Evolutionary conservation across 2,888 invertebrate species (phyloP).

Genomic region (Brachyptera risi): DNA sequence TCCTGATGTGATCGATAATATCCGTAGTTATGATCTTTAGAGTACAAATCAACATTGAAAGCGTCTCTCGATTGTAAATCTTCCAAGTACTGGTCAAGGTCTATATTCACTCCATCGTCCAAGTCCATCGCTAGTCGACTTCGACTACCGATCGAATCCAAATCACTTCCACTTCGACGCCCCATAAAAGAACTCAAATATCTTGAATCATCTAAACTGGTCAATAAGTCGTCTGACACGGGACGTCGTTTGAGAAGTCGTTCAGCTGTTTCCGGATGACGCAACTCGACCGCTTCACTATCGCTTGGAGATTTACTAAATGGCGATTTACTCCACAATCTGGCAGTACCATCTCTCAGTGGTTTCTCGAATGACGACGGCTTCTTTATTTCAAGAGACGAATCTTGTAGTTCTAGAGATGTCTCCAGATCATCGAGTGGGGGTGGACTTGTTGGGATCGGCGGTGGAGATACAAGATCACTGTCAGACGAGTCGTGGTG

Average conservation of each 20-base stretch:
- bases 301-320: slow-evolving; percentile 6
- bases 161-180: slow-evolving; percentile 33
- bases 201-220: slow-evolving; percentile 63
- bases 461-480: slow-evolving; percentile 73
- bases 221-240: slow-evolving; percentile 61
- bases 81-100: slow-evolving; percentile 64
- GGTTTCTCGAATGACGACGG: slow-evolving; percentile 32
- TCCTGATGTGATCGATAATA: slow-evolving; percentile 18
- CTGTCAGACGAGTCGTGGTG: slow-evolving; percentile 77
- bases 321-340: slow-evolving; percentile 22
- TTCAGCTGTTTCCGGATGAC: slow-evolving; percentile 44
- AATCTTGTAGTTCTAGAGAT: slow-evolving; percentile 43
- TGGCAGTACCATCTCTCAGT: background rate
- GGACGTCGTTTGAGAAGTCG: slow-evolving; percentile 65
- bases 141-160: slow-evolving; percentile 38
- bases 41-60: slow-evolving; percentile 43
- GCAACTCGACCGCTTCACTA: slow-evolving; percentile 23
- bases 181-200: slow-evolving; percentile 39
- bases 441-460: slow-evolving; percentile 70
- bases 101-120: slow-evolving; percentile 49
- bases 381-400: slow-evolving; percentile 39
- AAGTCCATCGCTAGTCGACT: slow-evolving; percentile 35
- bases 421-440: slow-evolving; percentile 68
- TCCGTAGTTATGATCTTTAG: slow-evolving; percentile 32
- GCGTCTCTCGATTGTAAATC: slow-evolving; percentile 56